Conservation (phyloP, 2,113 vertebrate species). For the Pithys albifrons region DNA sequence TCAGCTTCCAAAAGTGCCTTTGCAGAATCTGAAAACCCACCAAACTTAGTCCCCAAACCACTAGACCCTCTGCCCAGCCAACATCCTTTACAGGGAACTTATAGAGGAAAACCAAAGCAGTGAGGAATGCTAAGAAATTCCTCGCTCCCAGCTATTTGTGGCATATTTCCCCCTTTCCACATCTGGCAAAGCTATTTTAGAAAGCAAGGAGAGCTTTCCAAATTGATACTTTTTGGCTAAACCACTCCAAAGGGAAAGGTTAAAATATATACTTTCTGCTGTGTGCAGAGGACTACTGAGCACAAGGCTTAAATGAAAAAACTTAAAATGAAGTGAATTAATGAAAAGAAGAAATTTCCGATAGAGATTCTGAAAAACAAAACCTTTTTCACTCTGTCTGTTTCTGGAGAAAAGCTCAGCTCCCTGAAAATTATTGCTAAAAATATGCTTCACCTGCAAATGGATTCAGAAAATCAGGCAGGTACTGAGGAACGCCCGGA, state of each 20-base stretch:
- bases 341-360: neutral
- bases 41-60: neutral
- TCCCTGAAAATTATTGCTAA: constrained; percentile 12
- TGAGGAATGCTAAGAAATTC: constrained; percentile 27
- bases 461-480: constrained; percentile 20
- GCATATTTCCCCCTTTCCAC: constrained; percentile 12
- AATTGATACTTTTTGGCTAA: neutral
- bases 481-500: neutral
- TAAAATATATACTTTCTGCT: neutral
- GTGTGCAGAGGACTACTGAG: neutral
- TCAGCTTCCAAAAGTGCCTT: neutral
- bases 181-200: constrained; percentile 63
- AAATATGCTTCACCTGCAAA: neutral
- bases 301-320: neutral
- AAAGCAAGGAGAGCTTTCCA: constrained; percentile 12
- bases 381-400: neutral
- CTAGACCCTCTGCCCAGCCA: neutral
- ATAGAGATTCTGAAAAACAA: neutral
- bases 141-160: constrained; percentile 13
- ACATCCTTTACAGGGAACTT: neutral
- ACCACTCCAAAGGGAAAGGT: neutral
- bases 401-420: neutral
- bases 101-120: neutral
- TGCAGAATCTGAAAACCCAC: neutral
- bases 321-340: neutral